Evolutionary conservation across 1,140 invertebrate genomes (phyloP).

Genomic region (Eulimnadia texana): DNA sequence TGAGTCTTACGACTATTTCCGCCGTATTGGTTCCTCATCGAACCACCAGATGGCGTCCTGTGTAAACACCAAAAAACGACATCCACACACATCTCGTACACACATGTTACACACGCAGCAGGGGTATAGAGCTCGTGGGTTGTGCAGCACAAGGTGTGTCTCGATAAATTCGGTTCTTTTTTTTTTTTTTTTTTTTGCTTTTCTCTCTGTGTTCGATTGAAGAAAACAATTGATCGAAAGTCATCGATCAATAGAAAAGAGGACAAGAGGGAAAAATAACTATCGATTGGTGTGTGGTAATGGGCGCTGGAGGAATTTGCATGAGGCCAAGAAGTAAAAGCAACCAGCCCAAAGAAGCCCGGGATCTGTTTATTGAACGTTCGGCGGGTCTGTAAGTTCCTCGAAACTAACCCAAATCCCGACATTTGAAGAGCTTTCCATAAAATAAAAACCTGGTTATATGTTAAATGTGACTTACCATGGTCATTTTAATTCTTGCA

Average conservation of each 20-base stretch:
- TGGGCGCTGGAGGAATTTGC: not conserved
- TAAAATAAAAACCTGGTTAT: no score
- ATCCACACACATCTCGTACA: not conserved
- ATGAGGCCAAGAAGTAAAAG: not conserved
- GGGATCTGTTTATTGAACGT: not conserved
- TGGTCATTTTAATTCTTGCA: slow-evolving; percentile 9
- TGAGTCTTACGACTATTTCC: no score
- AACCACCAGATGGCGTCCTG: not conserved
- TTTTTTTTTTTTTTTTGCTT: no score
- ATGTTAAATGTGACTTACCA: slow-evolving; percentile 7
- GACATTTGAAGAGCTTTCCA: no score
- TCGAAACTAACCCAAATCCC: no score
- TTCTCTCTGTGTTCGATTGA: no score
- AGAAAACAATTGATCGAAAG: not conserved
- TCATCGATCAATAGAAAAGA: not conserved
- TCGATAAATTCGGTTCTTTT: not conserved
- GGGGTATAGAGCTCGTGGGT: not conserved
- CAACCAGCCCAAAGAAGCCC: not conserved
- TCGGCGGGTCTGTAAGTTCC: not conserved
- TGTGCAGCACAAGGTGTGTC: not conserved
- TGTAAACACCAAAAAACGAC: not conserved
- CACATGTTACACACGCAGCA: slow-evolving; percentile 1
- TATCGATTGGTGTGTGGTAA: not conserved
- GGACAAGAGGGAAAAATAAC: not conserved
- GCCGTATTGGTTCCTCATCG: not conserved